A percentile compares a stretch with the other conserved stretches of the same genome.
Evolutionary conservation across 2,113 vertebrate species (phyloP).

Genomic region (Petrocephalus zakoni): DNA sequence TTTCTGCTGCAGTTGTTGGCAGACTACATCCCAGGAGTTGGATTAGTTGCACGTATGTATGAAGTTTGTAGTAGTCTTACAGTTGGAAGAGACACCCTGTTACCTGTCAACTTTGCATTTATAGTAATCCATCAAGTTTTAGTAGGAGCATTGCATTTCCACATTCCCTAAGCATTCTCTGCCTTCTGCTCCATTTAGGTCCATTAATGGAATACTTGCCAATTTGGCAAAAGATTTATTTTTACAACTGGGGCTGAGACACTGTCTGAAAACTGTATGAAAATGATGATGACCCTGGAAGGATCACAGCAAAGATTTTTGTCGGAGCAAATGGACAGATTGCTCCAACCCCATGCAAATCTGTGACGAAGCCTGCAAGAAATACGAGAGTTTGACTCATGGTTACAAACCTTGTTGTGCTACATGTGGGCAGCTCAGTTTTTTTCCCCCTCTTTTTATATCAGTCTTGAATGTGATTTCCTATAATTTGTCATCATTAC

Average conservation of each 20-base stretch:
- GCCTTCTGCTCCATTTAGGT: constrained; percentile 59
- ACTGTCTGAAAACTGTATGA: background rate
- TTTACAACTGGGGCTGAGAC: constrained; percentile 93
- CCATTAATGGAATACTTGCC: constrained; percentile 95
- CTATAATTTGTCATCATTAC: background rate
- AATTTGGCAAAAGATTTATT: constrained; percentile 97
- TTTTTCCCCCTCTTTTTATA: background rate
- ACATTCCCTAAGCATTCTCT: background rate
- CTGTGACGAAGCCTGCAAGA: background rate
- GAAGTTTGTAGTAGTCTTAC: background rate
- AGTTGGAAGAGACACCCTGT: background rate
- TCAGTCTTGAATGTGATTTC: background rate
- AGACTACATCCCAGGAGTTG: constrained; percentile 80
- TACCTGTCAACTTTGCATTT: background rate
- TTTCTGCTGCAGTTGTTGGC: constrained; percentile 81
- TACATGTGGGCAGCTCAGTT: background rate
- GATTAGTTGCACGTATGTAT: constrained; percentile 82
- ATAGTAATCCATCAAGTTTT: background rate
- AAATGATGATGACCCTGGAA: background rate
- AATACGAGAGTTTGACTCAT: background rate
- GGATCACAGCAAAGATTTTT: background rate
- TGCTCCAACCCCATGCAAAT: background rate
- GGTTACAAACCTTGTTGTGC: background rate
- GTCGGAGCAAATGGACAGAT: background rate
- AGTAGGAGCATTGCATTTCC: background rate